Evolutionary conservation across 2,797 vertebrate genomes (phyloP), one percentile per base, ranked within the genome.

Genomic region (Poeciliopsis paucimaculata): DNA sequence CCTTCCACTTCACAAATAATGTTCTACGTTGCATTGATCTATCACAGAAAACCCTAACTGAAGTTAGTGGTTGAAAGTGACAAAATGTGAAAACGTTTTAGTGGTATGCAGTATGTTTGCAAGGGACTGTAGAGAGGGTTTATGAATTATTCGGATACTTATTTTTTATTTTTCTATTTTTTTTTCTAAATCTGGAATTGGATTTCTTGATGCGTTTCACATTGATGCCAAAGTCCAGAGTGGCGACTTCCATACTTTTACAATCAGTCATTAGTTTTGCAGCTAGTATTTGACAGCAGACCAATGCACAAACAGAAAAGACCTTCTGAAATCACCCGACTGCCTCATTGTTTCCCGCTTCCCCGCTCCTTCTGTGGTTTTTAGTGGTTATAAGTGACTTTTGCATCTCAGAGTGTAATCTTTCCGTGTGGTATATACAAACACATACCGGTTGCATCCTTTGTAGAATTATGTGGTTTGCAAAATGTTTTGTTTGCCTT

Each of bases 401-500:
- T 91, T 93, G 91, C 92, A 93, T 95, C 89, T 93, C 93, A 87
- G 87, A 87, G 90, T 94, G 90, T 94, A 93, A 92, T 89, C 88
- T 93, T 75, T 93, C 89, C 92, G 91, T 94, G 90, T 92, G 88
- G 80, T 93, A 84, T 91, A 90, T 91, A 86, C 90, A 80, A 85
- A 92, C 87, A 89, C 90, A 92, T 90, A 91, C 91, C 87, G 87
- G 87, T 93, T 94, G 93, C 93, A 94, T 94, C 92, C 88, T 91
- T 91, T 91, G 91, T 94, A 92, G 92, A 93, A 90, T 57, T 86
- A 79, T 89, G 91, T 92, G 90, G 88, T 93, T 93, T 92, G 91
- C 90, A 78, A 91, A 76, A 90, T 95, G 92, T 94, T 88, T 91
- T 93, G 93, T 94, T 93, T 94, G 89, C 92, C 90, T 93, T 94